phyloP scores from a whole-genome alignment of 2,797 vertebrate genomes.

The Sebastes cheni region DNA sequence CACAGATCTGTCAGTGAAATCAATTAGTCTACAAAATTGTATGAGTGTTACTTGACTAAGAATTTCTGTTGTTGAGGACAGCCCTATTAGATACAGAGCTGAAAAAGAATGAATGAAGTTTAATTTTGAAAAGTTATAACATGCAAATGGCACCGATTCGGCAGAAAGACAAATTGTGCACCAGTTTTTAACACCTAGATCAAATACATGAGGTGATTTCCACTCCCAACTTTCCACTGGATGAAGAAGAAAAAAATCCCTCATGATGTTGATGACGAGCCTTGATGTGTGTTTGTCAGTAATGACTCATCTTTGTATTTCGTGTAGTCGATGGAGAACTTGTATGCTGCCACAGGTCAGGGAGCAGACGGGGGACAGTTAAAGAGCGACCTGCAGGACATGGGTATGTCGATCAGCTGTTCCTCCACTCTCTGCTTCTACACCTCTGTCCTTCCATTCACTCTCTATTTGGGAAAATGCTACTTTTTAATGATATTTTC shows the following conservation, averaged over 20 bases:
- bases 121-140: background rate
- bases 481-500: background rate
- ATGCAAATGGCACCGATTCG: background rate
- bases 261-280: background rate
- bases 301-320: conserved; percentile 36
- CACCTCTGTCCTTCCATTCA: background rate
- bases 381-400: conserved; percentile 78
- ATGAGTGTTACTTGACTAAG: too few species aligned
- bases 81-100: background rate
- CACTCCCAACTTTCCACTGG: background rate
- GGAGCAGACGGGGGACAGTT: conserved; percentile 74
- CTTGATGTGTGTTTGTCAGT: background rate
- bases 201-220: background rate
- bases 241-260: background rate
- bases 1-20: too few species aligned
- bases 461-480: background rate
- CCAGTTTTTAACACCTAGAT: background rate
- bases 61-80: too few species aligned
- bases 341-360: conserved; percentile 80
- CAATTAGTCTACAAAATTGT: too few species aligned
- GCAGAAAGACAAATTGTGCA: background rate
- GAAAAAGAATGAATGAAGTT: background rate
- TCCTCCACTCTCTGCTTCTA: background rate
- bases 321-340: conserved; percentile 90
- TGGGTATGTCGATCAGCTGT: conserved; percentile 60